Evolutionary conservation across 2,888 invertebrate species (phyloP), one percentile per base, ranked within the genome.

Genomic region (Pardosa pseudoannulata): DNA sequence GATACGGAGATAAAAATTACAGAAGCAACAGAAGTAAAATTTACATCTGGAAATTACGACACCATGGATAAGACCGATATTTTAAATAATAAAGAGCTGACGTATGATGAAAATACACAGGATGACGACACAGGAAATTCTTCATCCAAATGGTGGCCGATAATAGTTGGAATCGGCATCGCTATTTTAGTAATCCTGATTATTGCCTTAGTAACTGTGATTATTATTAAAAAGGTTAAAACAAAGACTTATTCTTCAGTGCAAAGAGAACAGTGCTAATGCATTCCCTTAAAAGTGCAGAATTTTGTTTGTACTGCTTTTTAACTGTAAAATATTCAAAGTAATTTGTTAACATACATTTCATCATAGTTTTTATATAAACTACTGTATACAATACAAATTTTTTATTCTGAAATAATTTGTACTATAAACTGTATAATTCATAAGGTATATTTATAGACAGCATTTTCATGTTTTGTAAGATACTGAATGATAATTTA

Each of bases 141-240:
- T 31, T 67, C 67, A 7, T 87, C 46, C 1, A 71, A 71, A 32
- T 87, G 87, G 87, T 87, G 87, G 87, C 87, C 87, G 0, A 28
- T 80, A 16, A 50, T 68, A 19, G 71, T 87, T 31, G 80, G 80
- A 5, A 68, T 81, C 9, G 80, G 65, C 39, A 39, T 72, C 2
- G 76, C 67, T 0, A 39, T 87, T 1, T 64, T 41, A 19, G 28
- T 75, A 5, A 28, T 86, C 36, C 70, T 86, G 50, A 64, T 86
- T 6, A 41, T 39, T 31, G 70, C 74, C 19, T n/a, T 79, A 1
- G 64, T 79, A 70, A 39, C 64, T 28, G 73, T 86, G 2, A 16
- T 86, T 11, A 39, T 86, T 28, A 70, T 74, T 27, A 86, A 86
- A 28, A 74, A 36, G 13, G 62, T 39, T 7, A 68, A 68, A 71